Percentiles rank a stretch among this genome's conserved stretches.
Conservation (phyloP, 2,797 vertebrate genomes). For the Selene dorsalis region DNA sequence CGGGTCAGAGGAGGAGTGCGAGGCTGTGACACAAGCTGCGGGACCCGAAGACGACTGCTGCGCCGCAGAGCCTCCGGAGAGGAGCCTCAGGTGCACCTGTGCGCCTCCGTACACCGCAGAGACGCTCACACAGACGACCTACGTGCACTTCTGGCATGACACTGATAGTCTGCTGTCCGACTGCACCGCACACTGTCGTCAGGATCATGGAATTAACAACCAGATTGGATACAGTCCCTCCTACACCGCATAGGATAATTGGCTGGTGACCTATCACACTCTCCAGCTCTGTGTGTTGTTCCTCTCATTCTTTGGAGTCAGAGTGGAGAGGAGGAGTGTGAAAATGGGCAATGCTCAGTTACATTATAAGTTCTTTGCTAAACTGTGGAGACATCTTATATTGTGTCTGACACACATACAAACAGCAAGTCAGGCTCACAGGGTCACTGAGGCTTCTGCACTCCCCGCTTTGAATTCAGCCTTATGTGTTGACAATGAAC, state of each 20-base stretch:
- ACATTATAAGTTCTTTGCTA: neutral
- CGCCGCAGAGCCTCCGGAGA: constrained; percentile 50
- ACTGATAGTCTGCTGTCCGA: constrained; percentile 68
- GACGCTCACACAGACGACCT: constrained; percentile 63
- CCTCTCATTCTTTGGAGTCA: neutral
- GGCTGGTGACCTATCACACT: neutral
- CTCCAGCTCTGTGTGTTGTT: neutral
- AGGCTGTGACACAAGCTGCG: constrained; percentile 7
- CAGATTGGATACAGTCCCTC: constrained; percentile 23
- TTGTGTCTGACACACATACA: constrained; percentile 1
- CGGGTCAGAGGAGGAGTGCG: constrained; percentile 56
- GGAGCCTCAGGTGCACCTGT: constrained; percentile 39
- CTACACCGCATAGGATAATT: constrained; percentile 14
- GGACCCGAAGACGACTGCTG: constrained; percentile 32
- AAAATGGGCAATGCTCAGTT: neutral
- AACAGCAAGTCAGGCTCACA: constrained; percentile 10
- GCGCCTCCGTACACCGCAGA: constrained; percentile 43
- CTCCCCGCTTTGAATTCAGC: constrained; percentile 16
- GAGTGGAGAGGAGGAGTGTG: neutral
- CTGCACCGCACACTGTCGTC: constrained; percentile 49
- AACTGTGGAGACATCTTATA: constrained; percentile 7
- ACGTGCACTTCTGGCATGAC: constrained; percentile 74
- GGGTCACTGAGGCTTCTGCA: neutral
- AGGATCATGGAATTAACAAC: constrained; percentile 59
- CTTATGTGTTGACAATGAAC: neutral